Base-by-base conservation (phyloP, 2,113 vertebrate genomes). In the Perccottus glenii region DNA sequence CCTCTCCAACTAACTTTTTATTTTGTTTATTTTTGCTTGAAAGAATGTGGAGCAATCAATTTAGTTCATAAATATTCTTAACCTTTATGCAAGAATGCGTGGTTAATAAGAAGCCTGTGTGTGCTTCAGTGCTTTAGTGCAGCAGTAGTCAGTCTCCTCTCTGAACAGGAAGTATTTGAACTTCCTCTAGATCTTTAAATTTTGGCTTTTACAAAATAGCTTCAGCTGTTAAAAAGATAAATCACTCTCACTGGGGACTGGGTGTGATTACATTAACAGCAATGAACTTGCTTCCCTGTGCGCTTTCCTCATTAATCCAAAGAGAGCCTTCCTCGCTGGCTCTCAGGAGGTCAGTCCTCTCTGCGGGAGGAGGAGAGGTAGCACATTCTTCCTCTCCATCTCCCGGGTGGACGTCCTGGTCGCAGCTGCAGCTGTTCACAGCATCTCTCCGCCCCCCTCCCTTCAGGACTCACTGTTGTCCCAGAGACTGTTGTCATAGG, bases 401-500 rank as follows among this genome's bases (percentile, higher is more conserved):
- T 77, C 75, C 60, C 50, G 57, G 64, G 51, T 79, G 38, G 69
- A 82, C 58, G 47, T 80, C 71, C 60, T 77, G 60, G 75, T 77
- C 68, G 60, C 63, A 71, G 73, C 52, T 68, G 64, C 85, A 87
- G 80, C 85, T 85, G 80, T 81, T 78, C 67, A 57, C 63, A 73
- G 69, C 69, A 60, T 74, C 83, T 42, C 66, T 38, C 53, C 32
- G 32, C 63, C 56, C 60, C 49, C 69, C 73, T 64, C 61, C 74
- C 79, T 64, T 49, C 78, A 35, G 14, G 64, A 71, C 70, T 78
- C 73, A 16, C 62, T 46, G 76, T 87, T 85, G 86, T 77, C 85
- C 71, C 55, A 70, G 87, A 77, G 60, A 88, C 62, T 44, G 87
- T 89, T 85, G 87, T 81, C 87, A 87, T 6, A 60, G 88, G 82